Conservation (phyloP, 2,113 vertebrate species). For the Ptyas mucosa region DNA sequence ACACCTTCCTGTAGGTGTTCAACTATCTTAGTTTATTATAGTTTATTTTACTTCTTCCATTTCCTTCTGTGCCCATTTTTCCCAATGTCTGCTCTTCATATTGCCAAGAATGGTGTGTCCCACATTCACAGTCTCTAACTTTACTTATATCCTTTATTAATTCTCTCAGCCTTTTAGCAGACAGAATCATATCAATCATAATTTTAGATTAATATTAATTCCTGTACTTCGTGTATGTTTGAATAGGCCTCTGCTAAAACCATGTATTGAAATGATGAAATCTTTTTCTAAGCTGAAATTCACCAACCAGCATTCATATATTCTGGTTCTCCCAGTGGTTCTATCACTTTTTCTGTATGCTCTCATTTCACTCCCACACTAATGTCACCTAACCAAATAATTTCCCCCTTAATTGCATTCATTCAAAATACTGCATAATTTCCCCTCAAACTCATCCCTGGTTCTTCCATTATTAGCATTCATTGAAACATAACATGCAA, state of each 20-base stretch:
- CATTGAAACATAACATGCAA: neutral
- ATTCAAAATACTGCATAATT: neutral
- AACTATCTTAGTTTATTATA: neutral
- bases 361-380: neutral
- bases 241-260: neutral
- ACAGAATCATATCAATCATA: neutral
- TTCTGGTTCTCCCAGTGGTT: neutral
- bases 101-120: neutral
- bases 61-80: neutral
- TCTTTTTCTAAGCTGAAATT: neutral
- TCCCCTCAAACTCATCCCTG: neutral
- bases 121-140: neutral
- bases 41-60: neutral
- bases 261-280: neutral
- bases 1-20: neutral
- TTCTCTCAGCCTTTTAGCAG: neutral
- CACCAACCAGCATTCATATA: neutral
- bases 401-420: neutral
- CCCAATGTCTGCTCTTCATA: neutral
- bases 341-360: neutral
- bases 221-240: neutral
- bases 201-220: neutral
- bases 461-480: neutral
- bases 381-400: neutral
- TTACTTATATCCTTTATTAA: neutral